Conservation (phyloP, 2,888 invertebrate genomes). For the Tanypteryx hageni region DNA sequence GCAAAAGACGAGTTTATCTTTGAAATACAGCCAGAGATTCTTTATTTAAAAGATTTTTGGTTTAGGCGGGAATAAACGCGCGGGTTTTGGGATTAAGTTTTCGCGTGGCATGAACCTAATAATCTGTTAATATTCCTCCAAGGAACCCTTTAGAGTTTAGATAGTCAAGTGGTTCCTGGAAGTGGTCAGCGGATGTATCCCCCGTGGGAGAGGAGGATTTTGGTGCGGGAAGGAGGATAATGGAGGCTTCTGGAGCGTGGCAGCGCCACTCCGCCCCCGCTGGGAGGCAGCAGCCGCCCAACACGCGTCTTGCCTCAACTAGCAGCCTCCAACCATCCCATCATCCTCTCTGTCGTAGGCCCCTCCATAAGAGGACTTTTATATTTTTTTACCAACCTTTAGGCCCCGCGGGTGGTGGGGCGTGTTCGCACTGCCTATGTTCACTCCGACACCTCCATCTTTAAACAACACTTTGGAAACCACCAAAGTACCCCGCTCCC, state of each 20-base stretch:
- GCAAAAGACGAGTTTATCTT: too few relatives aligned
- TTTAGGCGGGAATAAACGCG: too few relatives aligned
- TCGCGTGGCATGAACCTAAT: too few relatives aligned
- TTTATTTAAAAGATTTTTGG: too few relatives aligned
- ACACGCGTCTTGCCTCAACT: neutral
- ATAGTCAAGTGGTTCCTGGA: neutral
- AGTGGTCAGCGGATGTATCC: conserved; percentile 11
- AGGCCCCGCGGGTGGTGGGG: conserved; percentile 3
- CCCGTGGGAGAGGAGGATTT: neutral
- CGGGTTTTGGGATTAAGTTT: too few relatives aligned
- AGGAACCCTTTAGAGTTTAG: neutral
- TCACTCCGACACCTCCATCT: conserved; percentile 36
- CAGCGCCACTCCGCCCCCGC: neutral
- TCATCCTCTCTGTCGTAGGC: neutral
- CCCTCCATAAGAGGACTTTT: neutral
- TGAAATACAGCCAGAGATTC: too few relatives aligned
- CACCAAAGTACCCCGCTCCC: neutral
- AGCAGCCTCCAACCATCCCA: neutral
- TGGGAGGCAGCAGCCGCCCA: conserved; percentile 28
- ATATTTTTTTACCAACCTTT: neutral
- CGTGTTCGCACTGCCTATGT: conserved; percentile 7
- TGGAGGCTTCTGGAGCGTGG: conserved; percentile 9
- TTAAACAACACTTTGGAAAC: neutral
- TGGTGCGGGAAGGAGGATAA: neutral
- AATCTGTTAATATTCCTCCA: too few relatives aligned